Evolutionary conservation across 1,140 invertebrate genomes (phyloP), one percentile per base, ranked within the genome.

Genomic region (Calosoma granatense): DNA sequence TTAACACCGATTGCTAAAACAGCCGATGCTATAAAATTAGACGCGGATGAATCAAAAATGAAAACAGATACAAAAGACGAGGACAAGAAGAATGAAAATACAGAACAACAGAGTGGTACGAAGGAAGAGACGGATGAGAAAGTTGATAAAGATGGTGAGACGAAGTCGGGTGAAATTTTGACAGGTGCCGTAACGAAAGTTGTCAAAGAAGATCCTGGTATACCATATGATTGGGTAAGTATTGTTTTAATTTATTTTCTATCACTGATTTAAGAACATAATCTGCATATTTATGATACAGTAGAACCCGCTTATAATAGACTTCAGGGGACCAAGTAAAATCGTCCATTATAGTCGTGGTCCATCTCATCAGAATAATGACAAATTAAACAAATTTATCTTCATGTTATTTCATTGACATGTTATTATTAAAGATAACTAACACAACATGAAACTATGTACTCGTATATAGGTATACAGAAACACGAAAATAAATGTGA

Each of bases 171-270:
- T 14, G 75, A 76, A 54, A 60, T 67, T 17, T 56, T 68, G 14
- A 60, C 56, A 1, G n/a, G n/a, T n/a, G n/a, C n/a, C n/a, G 17
- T 51, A 20, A 11, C 52, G 20, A 61, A 63, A 56, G 22, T 14
- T n/a, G 63, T 69, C 0, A 85, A 84, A 68, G 83, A 85, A 65
- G 85, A 87, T 65, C 83, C 86, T 67, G 86, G 87, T 61, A 86
- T 90, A 65, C 86, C 87, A 3, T 90, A 90, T 64, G 87, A 90
- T 65, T 91, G 88, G 88, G 80, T 80, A 70, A 72, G 69, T 68
- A 39, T 47, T 51, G 15, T 41, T 52, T 51, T 41, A 36, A 53
- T 59, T 59, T 53, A 12, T 11, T 54, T 53, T 56, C 20, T 15
- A 43, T 41, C 47, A 43, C 51, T 2, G 21, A 1, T 21, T 58